Conservation (phyloP, 92 coral and sea anemone genomes). For the Epizoanthus scotinus region DNA sequence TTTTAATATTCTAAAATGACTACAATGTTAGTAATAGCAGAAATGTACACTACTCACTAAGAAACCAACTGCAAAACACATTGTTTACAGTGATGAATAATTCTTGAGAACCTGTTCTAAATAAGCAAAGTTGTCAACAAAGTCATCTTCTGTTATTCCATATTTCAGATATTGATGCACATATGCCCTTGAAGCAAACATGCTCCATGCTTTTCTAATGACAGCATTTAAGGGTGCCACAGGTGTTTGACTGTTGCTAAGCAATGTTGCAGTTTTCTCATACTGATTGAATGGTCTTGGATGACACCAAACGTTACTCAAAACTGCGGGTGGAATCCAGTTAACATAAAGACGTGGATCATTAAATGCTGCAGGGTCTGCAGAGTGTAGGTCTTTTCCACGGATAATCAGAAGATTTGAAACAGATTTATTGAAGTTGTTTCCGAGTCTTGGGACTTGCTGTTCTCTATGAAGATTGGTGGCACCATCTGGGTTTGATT, state of each 20-base stretch:
- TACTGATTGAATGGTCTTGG: conserved; percentile 82
- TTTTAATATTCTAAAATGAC: too few species aligned
- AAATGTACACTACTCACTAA: too few species aligned
- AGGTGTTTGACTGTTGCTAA: conserved; percentile 93
- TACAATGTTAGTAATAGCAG: too few species aligned
- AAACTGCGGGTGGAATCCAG: conserved; percentile 76
- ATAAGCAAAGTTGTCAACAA: conserved; percentile 95
- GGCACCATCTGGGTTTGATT: conserved; percentile 54
- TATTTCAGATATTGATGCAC: conserved; percentile 92
- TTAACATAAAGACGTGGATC: conserved; percentile 74
- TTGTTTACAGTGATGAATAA: conserved; percentile 62
- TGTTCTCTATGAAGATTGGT: conserved; percentile 46
- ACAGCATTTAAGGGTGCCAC: conserved; percentile 84
- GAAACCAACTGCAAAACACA: neutral
- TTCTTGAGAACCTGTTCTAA: conserved; percentile 91
- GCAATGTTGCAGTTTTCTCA: conserved; percentile 84
- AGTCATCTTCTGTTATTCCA: conserved; percentile 92
- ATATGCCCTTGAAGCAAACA: conserved; percentile 97
- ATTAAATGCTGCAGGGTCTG: conserved; percentile 73
- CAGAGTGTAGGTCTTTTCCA: conserved; percentile 82
- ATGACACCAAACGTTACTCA: conserved; percentile 72
- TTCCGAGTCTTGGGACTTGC: conserved; percentile 45
- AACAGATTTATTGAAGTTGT: conserved; percentile 78
- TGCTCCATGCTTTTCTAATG: conserved; percentile 92
- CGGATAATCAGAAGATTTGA: conserved; percentile 88